Evolutionary conservation across 2,797 vertebrate species (phyloP).

Genomic region (Lateolabrax maculatus): DNA sequence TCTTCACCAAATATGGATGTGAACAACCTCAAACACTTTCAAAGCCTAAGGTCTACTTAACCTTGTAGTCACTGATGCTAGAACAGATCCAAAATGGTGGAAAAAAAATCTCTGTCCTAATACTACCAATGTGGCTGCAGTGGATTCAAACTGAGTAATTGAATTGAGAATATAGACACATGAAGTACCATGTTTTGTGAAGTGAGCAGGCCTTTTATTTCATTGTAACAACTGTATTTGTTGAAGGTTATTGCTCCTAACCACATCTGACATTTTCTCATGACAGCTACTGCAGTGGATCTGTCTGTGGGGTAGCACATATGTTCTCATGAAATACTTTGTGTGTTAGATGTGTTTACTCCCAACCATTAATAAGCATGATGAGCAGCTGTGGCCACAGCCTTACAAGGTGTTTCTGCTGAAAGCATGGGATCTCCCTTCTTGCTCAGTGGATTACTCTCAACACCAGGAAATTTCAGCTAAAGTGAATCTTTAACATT

Average conservation of each 20-base stretch:
- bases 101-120: not conserved
- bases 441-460: slow-evolving; percentile 21
- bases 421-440: slow-evolving; percentile 15
- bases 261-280: slow-evolving; percentile 11
- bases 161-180: not conserved
- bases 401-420: slow-evolving; percentile 72
- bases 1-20: slow-evolving; percentile 10
- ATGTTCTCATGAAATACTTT: not conserved
- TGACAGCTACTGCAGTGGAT: not conserved
- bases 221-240: not conserved
- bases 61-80: not conserved
- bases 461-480: not conserved
- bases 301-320: not conserved
- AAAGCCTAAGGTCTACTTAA: not conserved
- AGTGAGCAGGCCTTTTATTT: not conserved
- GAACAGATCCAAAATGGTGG: not conserved
- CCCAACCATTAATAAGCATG: not conserved
- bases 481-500: not conserved
- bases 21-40: not conserved
- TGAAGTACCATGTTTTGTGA: not conserved
- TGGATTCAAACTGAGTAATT: not conserved
- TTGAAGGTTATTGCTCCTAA: slow-evolving; percentile 11
- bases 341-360: not conserved
- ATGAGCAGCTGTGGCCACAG: slow-evolving; percentile 14
- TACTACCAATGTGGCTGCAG: not conserved